Evolutionary conservation across 2,888 invertebrate genomes (phyloP).

Genomic region (Entomobrya proxima): DNA sequence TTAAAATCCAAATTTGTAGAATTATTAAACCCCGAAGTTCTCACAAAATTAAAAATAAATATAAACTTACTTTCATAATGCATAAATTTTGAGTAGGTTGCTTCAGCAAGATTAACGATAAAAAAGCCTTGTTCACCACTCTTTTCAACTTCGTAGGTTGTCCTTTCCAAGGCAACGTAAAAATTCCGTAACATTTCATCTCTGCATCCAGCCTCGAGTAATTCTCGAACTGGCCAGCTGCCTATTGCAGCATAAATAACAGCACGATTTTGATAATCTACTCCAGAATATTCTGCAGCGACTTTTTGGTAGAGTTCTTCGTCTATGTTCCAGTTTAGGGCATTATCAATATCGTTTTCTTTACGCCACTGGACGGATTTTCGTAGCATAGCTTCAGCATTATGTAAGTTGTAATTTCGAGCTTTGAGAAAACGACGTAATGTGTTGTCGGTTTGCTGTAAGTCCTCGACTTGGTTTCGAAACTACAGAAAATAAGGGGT

Average conservation of each 20-base stretch:
- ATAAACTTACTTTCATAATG: conserved; percentile 66
- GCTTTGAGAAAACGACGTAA: conserved; percentile 65
- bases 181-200: conserved; percentile 60
- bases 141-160: conserved; percentile 24
- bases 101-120: conserved; percentile 62
- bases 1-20: conserved; percentile 26
- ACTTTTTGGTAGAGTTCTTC: conserved; percentile 54
- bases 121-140: conserved; percentile 56
- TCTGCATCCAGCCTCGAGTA: conserved; percentile 55
- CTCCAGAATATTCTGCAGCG: conserved; percentile 64
- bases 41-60: no score
- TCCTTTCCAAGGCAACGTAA: conserved; percentile 42
- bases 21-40: not conserved
- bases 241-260: conserved; percentile 66
- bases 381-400: conserved; percentile 63
- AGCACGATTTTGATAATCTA: conserved; percentile 69
- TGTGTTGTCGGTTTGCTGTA: conserved; percentile 60
- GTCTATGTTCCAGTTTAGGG: conserved; percentile 67
- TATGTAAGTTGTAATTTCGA: conserved; percentile 54
- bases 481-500: not conserved
- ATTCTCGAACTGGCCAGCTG: conserved; percentile 53
- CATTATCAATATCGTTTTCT: conserved; percentile 62
- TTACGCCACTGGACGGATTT: conserved; percentile 68
- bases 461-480: conserved; percentile 49
- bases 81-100: conserved; percentile 67